A percentile compares a stretch with the other conserved stretches of the same genome.
Conservation (phyloP, 2,113 vertebrate genomes). For the Oncorhynchus clarkii region DNA sequence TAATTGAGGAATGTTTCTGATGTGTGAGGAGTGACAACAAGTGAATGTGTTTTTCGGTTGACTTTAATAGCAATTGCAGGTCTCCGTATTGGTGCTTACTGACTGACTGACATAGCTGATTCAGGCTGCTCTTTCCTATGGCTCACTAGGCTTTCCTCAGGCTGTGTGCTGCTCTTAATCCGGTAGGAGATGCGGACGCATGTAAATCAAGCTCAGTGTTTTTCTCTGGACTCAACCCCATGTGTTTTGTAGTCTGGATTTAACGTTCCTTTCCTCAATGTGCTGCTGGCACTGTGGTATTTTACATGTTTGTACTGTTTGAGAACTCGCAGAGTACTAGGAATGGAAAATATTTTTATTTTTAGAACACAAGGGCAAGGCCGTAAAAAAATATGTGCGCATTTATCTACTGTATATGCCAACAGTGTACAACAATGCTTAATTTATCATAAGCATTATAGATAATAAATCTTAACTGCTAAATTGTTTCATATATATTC, state of each 20-base stretch:
- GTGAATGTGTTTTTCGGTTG: conserved; percentile 12
- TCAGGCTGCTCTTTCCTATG: too few relatives aligned
- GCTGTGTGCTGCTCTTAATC: conserved; percentile 28
- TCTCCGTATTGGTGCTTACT: conserved; percentile 36
- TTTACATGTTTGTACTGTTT: neutral
- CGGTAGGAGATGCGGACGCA: conserved; percentile 22
- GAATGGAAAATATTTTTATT: too few relatives aligned
- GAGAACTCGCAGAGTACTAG: neutral
- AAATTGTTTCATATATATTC: too few relatives aligned
- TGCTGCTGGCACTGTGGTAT: too few relatives aligned
- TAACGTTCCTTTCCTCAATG: neutral
- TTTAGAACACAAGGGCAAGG: too few relatives aligned
- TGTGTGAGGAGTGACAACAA: too few relatives aligned
- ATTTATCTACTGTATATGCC: too few relatives aligned
- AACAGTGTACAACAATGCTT: too few relatives aligned
- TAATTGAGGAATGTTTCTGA: too few relatives aligned
- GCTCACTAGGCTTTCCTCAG: conserved; percentile 35
- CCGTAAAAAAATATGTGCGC: too few relatives aligned
- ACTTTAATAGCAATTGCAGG: conserved; percentile 25
- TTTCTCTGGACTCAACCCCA: neutral
- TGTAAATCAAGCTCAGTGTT: conserved; percentile 35
- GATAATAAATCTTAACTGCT: too few relatives aligned
- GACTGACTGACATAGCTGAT: conserved; percentile 24
- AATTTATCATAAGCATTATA: too few relatives aligned
- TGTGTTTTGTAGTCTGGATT: neutral